Base-by-base conservation (phyloP, 2,888 invertebrate species). In the Subacronicta megacephala region DNA sequence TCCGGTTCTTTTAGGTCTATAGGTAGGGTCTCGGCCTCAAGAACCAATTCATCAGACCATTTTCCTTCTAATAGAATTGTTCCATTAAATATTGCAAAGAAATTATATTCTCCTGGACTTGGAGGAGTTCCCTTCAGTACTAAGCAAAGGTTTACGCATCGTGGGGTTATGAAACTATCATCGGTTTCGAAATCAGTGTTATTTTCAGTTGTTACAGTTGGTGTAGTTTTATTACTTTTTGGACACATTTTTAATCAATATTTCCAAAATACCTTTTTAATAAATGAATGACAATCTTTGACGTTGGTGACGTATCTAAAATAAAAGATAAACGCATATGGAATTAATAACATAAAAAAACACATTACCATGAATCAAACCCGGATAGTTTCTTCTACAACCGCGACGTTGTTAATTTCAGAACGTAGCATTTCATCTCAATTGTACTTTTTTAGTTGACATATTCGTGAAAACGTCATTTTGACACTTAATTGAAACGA, bases 81-180 rank as follows among this genome's bases (percentile, higher is more conserved):
- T 17, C 87, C 84, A 62, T 91, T 82, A 58, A 89, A 91, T 35
- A 89, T 18, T 12, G 73, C 71, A 10, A 85, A 10, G 50, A 92
- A 84, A 10, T 37, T 35, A 77, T 73, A 87, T 3, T 92, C 89
- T 31, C 80, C 87, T 16, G 74, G 64, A 5, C 76, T 80, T 16
- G 82, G 76, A 31, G 68, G 64, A 1, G 75, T 70, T n/a, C 90
- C 90, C 46, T 81, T 62, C 45, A 90, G 52, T 33, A 58, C 37
- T 35, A 90, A 9, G 18, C 65, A 68, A 26, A 90, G 64, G 47
- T 61, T 80, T 7, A 87, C 63, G 52, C 45, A 65, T 37, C 84
- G 78, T 16, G 86, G 77, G 33, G 72, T 49, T 20, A 47, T 9
- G 17, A 64, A 62, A 12, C 63, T 77, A 9, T 76, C 78, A 10